These are phyloP conservation scores for Mergus octosetaceus DNA, from an alignment of 2,797 vertebrate genomes.

Conservation along the genomic window DNA sequence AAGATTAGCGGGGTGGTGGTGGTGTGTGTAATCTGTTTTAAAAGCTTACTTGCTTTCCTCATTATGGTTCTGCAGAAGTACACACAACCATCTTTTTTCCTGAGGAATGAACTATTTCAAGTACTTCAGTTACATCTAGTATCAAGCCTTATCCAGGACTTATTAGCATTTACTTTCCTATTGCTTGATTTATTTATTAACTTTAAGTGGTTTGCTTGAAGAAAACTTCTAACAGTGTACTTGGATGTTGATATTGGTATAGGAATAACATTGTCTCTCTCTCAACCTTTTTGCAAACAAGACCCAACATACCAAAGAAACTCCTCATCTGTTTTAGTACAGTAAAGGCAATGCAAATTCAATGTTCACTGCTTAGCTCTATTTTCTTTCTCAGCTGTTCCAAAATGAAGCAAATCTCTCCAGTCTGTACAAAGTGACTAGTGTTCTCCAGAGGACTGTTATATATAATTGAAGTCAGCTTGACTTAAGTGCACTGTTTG, in stretches of 20 bases:
- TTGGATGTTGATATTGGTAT: background rate
- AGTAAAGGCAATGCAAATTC: background rate
- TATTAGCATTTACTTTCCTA: background rate
- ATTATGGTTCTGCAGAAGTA: background rate
- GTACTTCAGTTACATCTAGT: background rate
- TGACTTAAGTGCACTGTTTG: background rate
- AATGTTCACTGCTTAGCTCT: accelerated
- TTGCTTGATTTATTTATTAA: background rate
- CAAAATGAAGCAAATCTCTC: background rate
- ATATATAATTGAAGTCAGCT: background rate
- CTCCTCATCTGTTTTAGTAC: background rate
- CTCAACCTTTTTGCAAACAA: background rate
- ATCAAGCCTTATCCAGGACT: background rate
- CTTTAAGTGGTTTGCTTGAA: background rate
- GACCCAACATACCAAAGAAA: background rate
- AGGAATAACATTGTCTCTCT: background rate
- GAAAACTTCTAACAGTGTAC: background rate
- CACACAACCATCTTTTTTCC: too few relatives aligned
- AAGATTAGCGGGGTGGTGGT: too few relatives aligned
- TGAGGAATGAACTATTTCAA: background rate
- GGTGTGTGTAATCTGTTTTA: too few relatives aligned
- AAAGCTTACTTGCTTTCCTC: background rate
- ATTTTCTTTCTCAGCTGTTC: background rate
- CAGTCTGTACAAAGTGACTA: background rate
- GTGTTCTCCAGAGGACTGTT: background rate